A percentile compares a stretch with the other conserved stretches of the same genome.
Conservation (phyloP, 2,113 vertebrate species). For the Archocentrus centrarchus region DNA sequence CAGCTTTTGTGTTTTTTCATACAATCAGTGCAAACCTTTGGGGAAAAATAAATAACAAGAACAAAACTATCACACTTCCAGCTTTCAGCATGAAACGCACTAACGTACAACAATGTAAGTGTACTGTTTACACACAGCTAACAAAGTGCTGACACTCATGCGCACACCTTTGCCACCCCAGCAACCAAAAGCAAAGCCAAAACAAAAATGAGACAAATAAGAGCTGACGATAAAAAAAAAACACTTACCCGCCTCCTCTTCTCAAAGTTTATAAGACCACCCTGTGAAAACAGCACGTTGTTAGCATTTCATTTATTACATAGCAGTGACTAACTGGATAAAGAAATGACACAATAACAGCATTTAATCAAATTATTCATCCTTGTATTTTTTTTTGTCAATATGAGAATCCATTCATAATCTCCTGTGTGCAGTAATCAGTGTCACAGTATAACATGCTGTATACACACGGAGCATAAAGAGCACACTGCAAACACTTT, state of each 20-base stretch:
- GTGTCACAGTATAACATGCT: neutral
- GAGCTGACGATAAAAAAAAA: conserved; percentile 5
- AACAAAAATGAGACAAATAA: neutral
- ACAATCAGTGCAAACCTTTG: neutral
- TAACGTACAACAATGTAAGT: neutral
- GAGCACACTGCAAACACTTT: neutral
- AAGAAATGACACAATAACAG: neutral
- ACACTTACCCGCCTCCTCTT: conserved; percentile 89
- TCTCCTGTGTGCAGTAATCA: neutral
- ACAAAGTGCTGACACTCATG: neutral
- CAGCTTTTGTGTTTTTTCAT: neutral
- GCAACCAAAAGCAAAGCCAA: neutral
- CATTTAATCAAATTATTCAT: neutral
- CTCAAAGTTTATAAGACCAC: conserved; percentile 90
- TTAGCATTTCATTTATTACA: neutral
- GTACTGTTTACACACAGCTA: neutral
- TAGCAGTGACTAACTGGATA: neutral
- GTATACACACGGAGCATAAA: neutral
- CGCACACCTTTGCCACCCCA: neutral
- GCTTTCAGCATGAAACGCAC: neutral
- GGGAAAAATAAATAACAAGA: neutral
- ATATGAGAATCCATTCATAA: neutral
- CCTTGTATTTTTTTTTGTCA: neutral
- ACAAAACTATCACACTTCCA: neutral
- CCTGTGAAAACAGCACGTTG: conserved; percentile 72